Evolutionary conservation across 1,140 invertebrate species (phyloP).

Genomic region (Drosophila yakuba): DNA sequence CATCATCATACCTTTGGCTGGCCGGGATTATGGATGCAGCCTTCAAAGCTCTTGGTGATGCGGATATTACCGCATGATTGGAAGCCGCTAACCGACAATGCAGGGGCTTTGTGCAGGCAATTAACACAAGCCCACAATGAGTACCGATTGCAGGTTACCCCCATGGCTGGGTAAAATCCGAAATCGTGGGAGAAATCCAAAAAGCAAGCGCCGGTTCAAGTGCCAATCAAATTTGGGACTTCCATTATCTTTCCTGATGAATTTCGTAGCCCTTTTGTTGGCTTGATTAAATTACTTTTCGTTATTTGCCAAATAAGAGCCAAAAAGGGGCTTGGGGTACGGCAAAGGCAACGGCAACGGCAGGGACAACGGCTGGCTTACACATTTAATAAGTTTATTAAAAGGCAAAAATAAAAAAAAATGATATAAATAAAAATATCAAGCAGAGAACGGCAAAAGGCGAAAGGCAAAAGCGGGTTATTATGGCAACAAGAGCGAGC

Average conservation of each 20-base stretch:
- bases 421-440: not conserved
- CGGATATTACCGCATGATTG: conserved; percentile 76
- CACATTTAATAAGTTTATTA: conserved; percentile 83
- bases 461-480: conserved; percentile 53
- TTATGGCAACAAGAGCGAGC: conserved; percentile 51
- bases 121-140: conserved; percentile 38
- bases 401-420: conserved; percentile 43
- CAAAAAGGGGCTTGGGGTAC: not conserved
- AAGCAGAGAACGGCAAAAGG: conserved; percentile 41
- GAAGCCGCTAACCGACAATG: conserved; percentile 58
- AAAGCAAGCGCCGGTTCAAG: conserved; percentile 23
- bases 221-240: conserved; percentile 66
- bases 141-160: conserved; percentile 5
- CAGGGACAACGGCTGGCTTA: conserved; percentile 69
- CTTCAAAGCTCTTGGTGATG: conserved; percentile 48
- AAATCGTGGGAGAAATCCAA: too few relatives aligned
- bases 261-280: conserved; percentile 67
- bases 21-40: conserved; percentile 24
- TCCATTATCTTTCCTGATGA: conserved; percentile 47
- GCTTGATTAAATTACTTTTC: conserved; percentile 83
- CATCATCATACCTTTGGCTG: conserved; percentile 25
- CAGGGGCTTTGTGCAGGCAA: conserved; percentile 62
- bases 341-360: not conserved
- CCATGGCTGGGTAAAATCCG: conserved; percentile 1
- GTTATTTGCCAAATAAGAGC: conserved; percentile 79